Conservation (phyloP, 2,888 invertebrate species). For the Drosophila putrida region DNA sequence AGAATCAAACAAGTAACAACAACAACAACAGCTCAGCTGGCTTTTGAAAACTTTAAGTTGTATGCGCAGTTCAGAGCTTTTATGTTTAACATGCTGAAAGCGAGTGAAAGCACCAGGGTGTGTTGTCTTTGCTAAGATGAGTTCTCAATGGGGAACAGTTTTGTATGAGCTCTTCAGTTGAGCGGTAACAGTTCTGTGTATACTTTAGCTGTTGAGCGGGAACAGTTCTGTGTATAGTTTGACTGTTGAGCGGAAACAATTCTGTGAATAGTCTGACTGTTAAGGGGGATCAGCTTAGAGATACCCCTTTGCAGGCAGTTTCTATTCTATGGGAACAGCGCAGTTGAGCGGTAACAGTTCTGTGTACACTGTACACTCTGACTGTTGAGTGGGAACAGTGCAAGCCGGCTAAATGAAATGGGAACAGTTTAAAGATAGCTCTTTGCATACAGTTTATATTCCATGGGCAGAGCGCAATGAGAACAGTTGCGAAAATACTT, state of each 20-base stretch:
- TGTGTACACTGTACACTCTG: not conserved
- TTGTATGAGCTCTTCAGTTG: not conserved
- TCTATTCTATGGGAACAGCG: not conserved
- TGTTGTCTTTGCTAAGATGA: not conserved
- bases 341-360: not conserved
- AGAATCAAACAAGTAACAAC: constrained; percentile 14
- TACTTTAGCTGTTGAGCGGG: not conserved
- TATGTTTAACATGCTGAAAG: constrained; percentile 2
- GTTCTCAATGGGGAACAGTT: not conserved
- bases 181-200: not conserved
- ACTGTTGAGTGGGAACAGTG: not conserved
- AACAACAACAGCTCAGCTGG: constrained; percentile 21
- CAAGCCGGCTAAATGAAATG: not conserved
- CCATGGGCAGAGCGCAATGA: not conserved
- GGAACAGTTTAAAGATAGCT: not conserved
- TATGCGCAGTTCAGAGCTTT: constrained; percentile 52
- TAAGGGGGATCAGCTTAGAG: no score
- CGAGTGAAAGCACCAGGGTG: constrained; percentile 7
- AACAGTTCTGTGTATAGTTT: not conserved
- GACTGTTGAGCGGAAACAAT: no score
- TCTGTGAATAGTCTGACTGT: no score
- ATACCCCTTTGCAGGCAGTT: no score
- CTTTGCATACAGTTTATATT: not conserved
- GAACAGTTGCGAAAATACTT: not conserved
- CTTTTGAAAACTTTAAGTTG: constrained; percentile 43